Evolutionary conservation across 2,797 vertebrate species (phyloP), one percentile per base, ranked within the genome.

Genomic region (Halcyon smyrnensis): DNA sequence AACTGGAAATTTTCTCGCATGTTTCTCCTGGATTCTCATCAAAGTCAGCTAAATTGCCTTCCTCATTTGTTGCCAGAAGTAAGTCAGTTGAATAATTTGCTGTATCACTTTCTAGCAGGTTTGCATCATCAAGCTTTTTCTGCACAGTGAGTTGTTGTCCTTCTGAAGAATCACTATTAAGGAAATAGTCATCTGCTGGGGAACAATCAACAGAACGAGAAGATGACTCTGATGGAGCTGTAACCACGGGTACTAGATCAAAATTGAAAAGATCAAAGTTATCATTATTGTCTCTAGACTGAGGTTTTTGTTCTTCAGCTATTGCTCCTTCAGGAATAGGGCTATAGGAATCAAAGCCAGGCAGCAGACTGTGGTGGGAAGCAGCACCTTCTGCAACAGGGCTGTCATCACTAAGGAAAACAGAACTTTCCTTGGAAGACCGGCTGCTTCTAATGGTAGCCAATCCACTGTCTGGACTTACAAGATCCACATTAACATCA

Each of bases 351-450:
- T 98, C 98, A 96, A 99, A 98, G 32, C 99, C 98, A 50, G 99
- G 98, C 43, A 99, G 98, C 23, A 98, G 97, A 94, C 98, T 99
- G 82, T 99, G 98, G 86, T 99, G 98, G 32, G 98, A 97, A 63
- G 97, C 97, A 28, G 96, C 86, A 48, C 98, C 97, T 94, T 99
- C 99, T 71, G 97, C 99, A 11, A 99, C 96, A 21, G 99, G 99
- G 80, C 99, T 99, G 51, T 99, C 99, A 78, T 99, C 99, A 92
- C 99, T 99, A 45, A 99, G 99, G 90, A 99, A 99, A 96, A 99
- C 99, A 3, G 99, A 99, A 87, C 99, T 99, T 96, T 99, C 99
- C 77, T 99, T 99, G 71, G 99, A 99, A 51, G 99, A 99, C 18
- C 99, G 98, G 79, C 99, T 99, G 96, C 99, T 99, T 95, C 99